phyloP scores from a whole-genome alignment of 2,888 invertebrate species.

The Venustoraphidia nigricollis region DNA sequence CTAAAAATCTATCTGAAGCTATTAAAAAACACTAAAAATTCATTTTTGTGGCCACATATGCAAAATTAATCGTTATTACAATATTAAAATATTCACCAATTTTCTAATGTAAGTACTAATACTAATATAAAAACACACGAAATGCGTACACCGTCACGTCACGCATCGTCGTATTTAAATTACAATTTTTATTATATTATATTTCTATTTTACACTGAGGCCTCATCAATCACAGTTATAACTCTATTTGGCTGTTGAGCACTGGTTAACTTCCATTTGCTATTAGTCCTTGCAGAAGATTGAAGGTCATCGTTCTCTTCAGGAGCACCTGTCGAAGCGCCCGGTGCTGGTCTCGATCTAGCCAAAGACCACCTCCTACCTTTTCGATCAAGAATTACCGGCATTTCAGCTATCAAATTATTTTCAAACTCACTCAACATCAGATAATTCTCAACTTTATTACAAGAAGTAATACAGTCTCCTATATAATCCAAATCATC shows the following conservation, averaged over 20 bases:
- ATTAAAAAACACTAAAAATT: too few species aligned
- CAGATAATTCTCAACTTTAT: conserved; percentile 73
- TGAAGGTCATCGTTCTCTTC: conserved; percentile 22
- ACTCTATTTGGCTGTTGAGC: conserved; percentile 36
- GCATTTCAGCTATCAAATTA: conserved; percentile 65
- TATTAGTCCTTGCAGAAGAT: conserved; percentile 34
- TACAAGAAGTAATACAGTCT: conserved; percentile 72
- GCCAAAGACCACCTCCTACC: conserved; percentile 59
- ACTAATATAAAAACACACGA: too few species aligned
- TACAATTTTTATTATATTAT: conserved; percentile 2
- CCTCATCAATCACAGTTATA: conserved; percentile 67
- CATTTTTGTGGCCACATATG: too few species aligned
- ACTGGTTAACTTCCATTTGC: conserved; percentile 27
- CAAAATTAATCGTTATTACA: too few species aligned
- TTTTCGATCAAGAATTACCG: conserved; percentile 54
- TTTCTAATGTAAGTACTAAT: too few species aligned
- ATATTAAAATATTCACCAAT: too few species aligned
- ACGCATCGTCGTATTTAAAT: neutral
- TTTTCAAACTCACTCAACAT: conserved; percentile 79
- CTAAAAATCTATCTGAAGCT: too few species aligned
- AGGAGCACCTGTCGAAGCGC: conserved; percentile 1
- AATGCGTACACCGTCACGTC: too few species aligned
- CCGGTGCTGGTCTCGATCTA: conserved; percentile 22
- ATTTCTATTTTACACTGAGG: conserved; percentile 32
- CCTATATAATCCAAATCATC: conserved; percentile 68